Base-by-base conservation (phyloP, 2,888 invertebrate species). In the Tetragnatha montana region DNA sequence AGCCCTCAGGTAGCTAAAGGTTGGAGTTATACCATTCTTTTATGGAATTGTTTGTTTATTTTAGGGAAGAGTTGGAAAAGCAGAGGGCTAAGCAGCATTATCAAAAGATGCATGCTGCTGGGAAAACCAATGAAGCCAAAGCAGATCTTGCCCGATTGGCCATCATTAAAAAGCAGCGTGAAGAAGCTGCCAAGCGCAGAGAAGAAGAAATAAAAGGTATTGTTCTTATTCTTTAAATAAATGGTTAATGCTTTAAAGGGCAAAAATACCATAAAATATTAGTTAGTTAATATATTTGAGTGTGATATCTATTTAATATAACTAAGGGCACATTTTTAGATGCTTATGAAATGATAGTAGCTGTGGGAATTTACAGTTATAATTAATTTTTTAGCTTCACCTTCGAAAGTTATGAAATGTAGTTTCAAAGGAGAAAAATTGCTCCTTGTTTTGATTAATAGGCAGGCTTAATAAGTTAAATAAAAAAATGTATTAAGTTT, bases 61-160 rank as follows among this genome's bases (percentile, higher is more conserved):
- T 47, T 92, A 95, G 98, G 70, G 98, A 99, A 94, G 98, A 98
- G 93, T 94, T 99, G 83, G 98, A 98, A 93, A 96, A 96, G 93
- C 98, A 98, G 93, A 95, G 96, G 92, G 98, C 98, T 0, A 96
- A 96, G 91, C 97, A 96, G 4, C 96, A 97, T 91, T 99, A 99
- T 94, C 97, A 97, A 93, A 97, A 97, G 93, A 94, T 98, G 74
- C 99, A 99, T 93, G 97, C 97, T 0, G 97, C 97, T 92, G 99
- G 99, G 73, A 98, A 98, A 94, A 99, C 99, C 0, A 98, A 98
- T 47, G 98, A 92, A 93, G 99, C 99, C 0, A 95, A 97, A 84
- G 97, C 98, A 0, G 99, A 99, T 94, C 94, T 99, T 80, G 99
- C 98, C 6, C 94, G 99, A 85, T 95, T 99, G 92, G 98, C 98